A percentile compares a stretch with the other conserved stretches of the same genome.
Evolutionary conservation across 2,113 vertebrate genomes (phyloP).

Genomic region (Oxygymnocypris stewartii): DNA sequence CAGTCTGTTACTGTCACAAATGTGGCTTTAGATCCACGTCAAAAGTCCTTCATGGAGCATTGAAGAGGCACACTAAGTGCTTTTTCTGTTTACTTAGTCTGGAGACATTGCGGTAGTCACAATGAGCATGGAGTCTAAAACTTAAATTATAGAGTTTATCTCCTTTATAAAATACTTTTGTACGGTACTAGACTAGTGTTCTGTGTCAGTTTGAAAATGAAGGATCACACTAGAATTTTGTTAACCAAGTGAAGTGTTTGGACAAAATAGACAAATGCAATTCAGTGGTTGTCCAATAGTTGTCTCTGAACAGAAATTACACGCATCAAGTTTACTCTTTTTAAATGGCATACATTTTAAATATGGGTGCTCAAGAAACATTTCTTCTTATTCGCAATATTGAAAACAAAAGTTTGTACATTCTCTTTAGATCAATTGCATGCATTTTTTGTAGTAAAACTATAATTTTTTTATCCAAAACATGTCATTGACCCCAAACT

Average conservation of each 20-base stretch:
- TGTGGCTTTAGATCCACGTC: background rate
- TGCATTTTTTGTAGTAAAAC: too few relatives aligned
- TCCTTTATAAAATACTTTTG: background rate
- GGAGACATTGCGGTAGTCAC: background rate
- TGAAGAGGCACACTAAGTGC: background rate
- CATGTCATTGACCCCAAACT: too few relatives aligned
- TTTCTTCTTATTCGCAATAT: too few relatives aligned
- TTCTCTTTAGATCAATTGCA: too few relatives aligned
- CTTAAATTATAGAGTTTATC: background rate
- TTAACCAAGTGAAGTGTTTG: background rate
- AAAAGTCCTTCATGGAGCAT: background rate
- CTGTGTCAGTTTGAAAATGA: background rate
- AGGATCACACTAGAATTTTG: background rate
- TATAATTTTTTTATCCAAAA: too few relatives aligned
- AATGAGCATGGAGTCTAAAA: background rate
- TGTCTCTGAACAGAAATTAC: background rate
- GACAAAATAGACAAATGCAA: background rate
- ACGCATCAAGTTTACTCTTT: background rate
- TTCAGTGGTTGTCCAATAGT: background rate
- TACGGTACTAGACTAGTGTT: background rate
- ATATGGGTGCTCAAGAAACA: too few relatives aligned
- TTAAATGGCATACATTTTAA: too few relatives aligned
- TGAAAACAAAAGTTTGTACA: too few relatives aligned
- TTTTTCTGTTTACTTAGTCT: background rate
- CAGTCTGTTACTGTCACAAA: conserved; percentile 35